Evolutionary conservation across 2,888 invertebrate genomes (phyloP).

Genomic region (Nomada hirtipes): DNA sequence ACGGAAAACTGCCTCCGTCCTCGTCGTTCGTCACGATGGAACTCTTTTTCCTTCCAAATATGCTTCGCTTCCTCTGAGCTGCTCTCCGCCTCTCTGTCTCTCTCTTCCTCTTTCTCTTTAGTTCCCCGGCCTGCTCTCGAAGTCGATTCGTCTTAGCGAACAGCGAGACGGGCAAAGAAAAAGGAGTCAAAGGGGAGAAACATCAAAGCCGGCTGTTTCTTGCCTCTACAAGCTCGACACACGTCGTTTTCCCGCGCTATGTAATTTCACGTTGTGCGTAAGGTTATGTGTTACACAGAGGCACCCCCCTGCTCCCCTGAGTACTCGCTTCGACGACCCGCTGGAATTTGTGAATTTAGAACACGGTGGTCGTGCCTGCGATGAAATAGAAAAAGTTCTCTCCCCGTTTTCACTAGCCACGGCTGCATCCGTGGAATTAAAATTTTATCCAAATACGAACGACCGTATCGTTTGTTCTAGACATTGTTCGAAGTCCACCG

Average conservation of each 20-base stretch:
- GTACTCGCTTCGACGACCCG: slow-evolving; percentile 1
- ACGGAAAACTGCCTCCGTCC: slow-evolving; percentile 15
- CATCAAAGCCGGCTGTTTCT: slow-evolving; percentile 58
- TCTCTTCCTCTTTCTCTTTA: background rate
- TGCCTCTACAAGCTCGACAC: slow-evolving; percentile 26
- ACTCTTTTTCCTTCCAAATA: slow-evolving; percentile 38
- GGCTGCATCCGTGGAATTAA: background rate
- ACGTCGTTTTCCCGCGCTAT: slow-evolving; percentile 34
- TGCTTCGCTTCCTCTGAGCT: slow-evolving; percentile 38
- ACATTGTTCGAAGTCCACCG: background rate
- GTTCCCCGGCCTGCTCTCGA: slow-evolving; percentile 16
- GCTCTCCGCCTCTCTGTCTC: background rate
- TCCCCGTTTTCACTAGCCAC: background rate
- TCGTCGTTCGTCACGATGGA: slow-evolving; percentile 8
- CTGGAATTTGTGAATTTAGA: slow-evolving; percentile 34
- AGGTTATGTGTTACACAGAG: slow-evolving; percentile 32
- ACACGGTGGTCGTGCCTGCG: background rate
- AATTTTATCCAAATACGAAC: background rate
- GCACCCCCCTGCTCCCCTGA: background rate
- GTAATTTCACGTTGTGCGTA: slow-evolving; percentile 55
- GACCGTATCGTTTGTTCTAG: too few relatives aligned
- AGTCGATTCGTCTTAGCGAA: slow-evolving; percentile 53
- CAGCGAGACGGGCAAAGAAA: slow-evolving; percentile 22
- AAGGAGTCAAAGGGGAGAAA: slow-evolving; percentile 58
- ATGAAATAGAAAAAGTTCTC: background rate